Base-by-base conservation (phyloP, 2,797 vertebrate species). In the Margarornis squamiger region DNA sequence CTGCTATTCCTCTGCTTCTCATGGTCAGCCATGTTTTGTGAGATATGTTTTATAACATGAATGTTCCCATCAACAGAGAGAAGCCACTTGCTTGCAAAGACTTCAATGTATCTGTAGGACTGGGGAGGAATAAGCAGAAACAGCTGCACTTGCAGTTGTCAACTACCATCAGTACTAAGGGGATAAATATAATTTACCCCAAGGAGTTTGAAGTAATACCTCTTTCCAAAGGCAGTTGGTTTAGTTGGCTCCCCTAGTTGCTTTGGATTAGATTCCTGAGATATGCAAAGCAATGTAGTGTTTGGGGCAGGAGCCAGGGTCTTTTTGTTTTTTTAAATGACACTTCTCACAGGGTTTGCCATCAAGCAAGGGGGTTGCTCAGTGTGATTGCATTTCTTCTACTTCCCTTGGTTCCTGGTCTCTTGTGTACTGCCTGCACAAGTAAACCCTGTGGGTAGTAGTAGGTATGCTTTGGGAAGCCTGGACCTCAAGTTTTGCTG, bases 1-100 rank as follows among this genome's bases (percentile, higher is more conserved):
- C n/a, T 92, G 34, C 16, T 86, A 5, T 91, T 85, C 32, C 23
- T 79, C 63, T 79, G 41, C 21, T 22, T 95, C 39, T 82, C 15
- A 12, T 48, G 38, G 32, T 62, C 43, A 66, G 8, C 19, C 6
- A 52, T 80, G 5, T 72, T 90, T 81, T 66, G n/a, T 36, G 52
- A 78, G 51, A 20, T 48, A 30, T 2, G 1, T 58, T 92, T 90
- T 7, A 32, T 39, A 79, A 59, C 0, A 1, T 21, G 21, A 77
- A n/a, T 59, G 76, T 48, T 89, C 26, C 48, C 3, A 34, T 55
- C 49, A 70, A 11, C 3, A 66, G 45, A 78, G 74, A 59, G 55
- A 6, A 82, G 14, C 6, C 26, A 76, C 36, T 80, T 81, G 32
- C 38, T 57, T 59, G 14, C 34, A 77, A 71, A 75, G 21, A 15